A percentile compares a stretch with the other conserved stretches of the same genome.
These are phyloP conservation scores for Eulemur albifrons DNA, from an alignment of 2,797 vertebrate genomes.

Conservation along the genomic window DNA sequence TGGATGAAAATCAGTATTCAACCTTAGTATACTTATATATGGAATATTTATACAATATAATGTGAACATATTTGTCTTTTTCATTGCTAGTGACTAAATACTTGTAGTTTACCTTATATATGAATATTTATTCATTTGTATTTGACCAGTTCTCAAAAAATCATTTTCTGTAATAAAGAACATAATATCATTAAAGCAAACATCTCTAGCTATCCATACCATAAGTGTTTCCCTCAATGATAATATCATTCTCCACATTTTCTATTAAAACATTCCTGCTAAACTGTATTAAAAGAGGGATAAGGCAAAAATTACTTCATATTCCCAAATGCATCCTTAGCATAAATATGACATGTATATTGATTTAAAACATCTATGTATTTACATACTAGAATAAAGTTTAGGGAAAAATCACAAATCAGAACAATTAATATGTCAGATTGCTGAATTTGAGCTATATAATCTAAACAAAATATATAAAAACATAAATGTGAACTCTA, in stretches of 20 bases:
- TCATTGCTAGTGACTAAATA: not conserved
- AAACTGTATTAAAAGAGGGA: not conserved
- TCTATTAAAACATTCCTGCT: not conserved
- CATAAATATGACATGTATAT: not conserved
- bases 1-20: constrained; percentile 17
- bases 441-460: not conserved
- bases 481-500: not conserved
- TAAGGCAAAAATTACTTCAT: not conserved
- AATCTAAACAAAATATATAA: not conserved
- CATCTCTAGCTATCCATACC: not conserved
- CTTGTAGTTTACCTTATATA: not conserved
- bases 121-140: not conserved
- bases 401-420: not conserved
- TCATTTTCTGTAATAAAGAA: not conserved
- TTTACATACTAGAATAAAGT: not conserved
- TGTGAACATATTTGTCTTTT: not conserved
- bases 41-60: not conserved
- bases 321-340: not conserved
- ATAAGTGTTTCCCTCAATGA: not conserved
- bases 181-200: not conserved
- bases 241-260: not conserved
- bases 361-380: not conserved
- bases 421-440: not conserved
- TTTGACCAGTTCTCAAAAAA: not conserved
- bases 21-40: not conserved